Evolutionary conservation across 2,113 vertebrate genomes (phyloP), one percentile per base, ranked within the genome.

Genomic region (Paramormyrops kingsleyae): DNA sequence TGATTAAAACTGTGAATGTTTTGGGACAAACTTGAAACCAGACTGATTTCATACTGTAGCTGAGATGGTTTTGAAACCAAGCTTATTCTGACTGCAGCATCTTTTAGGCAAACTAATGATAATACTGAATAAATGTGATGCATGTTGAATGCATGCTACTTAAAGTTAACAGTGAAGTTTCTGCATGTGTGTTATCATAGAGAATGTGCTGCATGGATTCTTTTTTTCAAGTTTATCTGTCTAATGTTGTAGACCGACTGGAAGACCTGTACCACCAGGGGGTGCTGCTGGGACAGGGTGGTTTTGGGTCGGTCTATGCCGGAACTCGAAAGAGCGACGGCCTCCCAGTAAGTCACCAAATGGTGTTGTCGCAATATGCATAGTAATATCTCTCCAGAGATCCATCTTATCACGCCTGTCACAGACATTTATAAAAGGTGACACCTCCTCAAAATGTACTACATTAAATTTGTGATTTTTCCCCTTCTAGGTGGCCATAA

Each of bases 261-360:
- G 92, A 92, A 74, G 88, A 91, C 6, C 77, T 91, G n/a, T 94
- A 95, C 87, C 52, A 88, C 2, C 83, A 93, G 88, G 93, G 93
- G 1, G 46, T 90, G 0, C 80, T 94, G 9, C 93, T 95, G 2
- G 95, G 94, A 0, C 91, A 90, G 21, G 94, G 94, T 0, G 93
- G 93, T 3, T 95, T 92, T 24, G 94, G 94, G 9, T 91, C 93
- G 0, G 95, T 95, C 27, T 95, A 93, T 24, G 91, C 92, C 0
- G 94, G 93, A n/a, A 92, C 90, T n/a, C 88, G 92, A 6, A 91
- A 91, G 47, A 84, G 88, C 9, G 94, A 94, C 49, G 92, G 93
- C 49, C 42, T 93, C n/a, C 92, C 91, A 87, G 94, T 94, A 91
- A 95, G 92, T 53, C 1, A 6, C 19, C 49, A 70, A 15, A n/a